A percentile compares a stretch with the other conserved stretches of the same genome.
phyloP scores from a whole-genome alignment of 2,113 vertebrate genomes.

The Hippocampus barbouri region DNA sequence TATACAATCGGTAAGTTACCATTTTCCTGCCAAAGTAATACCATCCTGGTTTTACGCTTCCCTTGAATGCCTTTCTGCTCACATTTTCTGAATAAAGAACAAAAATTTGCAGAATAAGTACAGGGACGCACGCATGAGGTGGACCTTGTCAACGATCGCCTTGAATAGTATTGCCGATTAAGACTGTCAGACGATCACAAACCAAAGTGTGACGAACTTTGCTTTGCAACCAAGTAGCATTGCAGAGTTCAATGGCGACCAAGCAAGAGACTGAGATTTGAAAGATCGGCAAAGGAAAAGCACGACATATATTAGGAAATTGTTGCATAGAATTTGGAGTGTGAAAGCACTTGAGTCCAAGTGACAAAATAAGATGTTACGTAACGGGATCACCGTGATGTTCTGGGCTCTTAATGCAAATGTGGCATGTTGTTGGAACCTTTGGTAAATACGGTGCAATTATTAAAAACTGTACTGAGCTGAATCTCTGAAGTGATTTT shows the following conservation, averaged over 20 bases:
- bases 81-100: conserved; percentile 74
- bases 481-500: neutral
- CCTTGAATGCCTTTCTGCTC: conserved; percentile 83
- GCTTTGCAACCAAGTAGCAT: neutral
- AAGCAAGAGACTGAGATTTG: neutral
- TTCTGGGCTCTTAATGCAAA: conserved; percentile 10
- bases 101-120: neutral
- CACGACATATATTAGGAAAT: neutral
- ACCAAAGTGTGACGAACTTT: no score
- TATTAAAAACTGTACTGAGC: neutral
- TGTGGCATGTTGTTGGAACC: conserved; percentile 42
- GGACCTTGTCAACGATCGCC: neutral
- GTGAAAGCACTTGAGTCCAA: conserved; percentile 16
- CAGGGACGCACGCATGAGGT: neutral
- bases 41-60: conserved; percentile 87
- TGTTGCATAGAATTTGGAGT: conserved; percentile 30
- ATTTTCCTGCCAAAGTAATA: conserved; percentile 96
- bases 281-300: neutral
- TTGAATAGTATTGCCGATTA: no score
- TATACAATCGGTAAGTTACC: conserved; percentile 66
- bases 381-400: conserved; percentile 35
- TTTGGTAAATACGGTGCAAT: conserved; percentile 2
- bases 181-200: no score
- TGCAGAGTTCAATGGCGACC: neutral
- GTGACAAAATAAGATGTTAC: conserved; percentile 38